Conservation (phyloP, 2,797 vertebrate genomes). For the Crax fasciolata region DNA sequence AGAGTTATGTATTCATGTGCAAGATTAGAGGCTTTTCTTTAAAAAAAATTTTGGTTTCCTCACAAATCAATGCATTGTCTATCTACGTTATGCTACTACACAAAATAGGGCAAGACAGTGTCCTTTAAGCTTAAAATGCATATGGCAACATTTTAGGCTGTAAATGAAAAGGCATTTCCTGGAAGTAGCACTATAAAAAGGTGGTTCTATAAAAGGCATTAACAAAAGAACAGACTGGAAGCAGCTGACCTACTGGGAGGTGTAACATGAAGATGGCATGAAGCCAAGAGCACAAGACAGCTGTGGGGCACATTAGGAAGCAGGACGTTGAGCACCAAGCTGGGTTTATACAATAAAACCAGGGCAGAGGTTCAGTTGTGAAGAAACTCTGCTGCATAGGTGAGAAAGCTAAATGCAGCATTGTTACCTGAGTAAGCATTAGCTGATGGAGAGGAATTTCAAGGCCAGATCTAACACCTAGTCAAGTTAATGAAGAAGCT, state of each 20-base stretch:
- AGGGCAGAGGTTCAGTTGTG: not conserved
- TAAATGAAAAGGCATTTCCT: constrained; percentile 11
- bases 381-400: not conserved
- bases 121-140: not conserved
- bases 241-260: not conserved
- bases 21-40: not conserved
- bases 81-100: not conserved
- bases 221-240: constrained; percentile 18
- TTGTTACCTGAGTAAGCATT: not conserved
- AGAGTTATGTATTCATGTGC: not conserved
- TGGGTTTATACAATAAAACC: constrained; percentile 16
- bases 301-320: not conserved
- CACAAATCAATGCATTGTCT: not conserved
- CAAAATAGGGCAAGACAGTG: not conserved
- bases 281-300: not conserved
- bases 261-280: not conserved
- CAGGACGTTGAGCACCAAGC: not conserved
- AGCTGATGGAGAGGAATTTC: not conserved
- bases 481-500: not conserved
- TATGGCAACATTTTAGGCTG: not conserved
- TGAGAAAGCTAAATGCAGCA: constrained; percentile 21
- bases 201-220: constrained; percentile 15
- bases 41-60: not conserved
- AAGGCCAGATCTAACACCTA: not conserved
- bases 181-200: not conserved